Evolutionary conservation across 2,888 invertebrate species (phyloP).

Genomic region (Carabus problematicus): DNA sequence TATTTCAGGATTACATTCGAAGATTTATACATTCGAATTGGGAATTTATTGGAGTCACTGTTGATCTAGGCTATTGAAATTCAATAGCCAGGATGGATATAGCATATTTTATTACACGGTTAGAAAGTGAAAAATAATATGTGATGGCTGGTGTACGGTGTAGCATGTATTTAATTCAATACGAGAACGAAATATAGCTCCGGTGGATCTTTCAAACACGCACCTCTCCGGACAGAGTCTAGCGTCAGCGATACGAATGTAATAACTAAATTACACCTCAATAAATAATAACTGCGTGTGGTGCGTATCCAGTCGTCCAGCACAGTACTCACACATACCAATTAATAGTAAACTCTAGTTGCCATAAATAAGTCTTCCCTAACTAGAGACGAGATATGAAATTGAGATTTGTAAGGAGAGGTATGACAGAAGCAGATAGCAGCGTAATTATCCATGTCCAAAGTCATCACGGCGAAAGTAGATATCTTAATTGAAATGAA

Average conservation of each 20-base stretch:
- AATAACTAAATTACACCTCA: constrained; percentile 32
- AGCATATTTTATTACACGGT: too few relatives aligned
- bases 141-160: too few relatives aligned
- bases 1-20: too few relatives aligned
- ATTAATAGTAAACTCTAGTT: constrained; percentile 14
- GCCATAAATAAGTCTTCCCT: constrained; percentile 4
- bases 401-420: background rate
- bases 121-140: too few relatives aligned
- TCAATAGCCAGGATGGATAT: too few relatives aligned
- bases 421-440: background rate
- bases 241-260: constrained; percentile 25
- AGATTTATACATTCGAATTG: too few relatives aligned
- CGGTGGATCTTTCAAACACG: constrained; percentile 6
- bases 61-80: too few relatives aligned
- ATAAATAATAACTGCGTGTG: constrained; percentile 27
- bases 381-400: background rate
- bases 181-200: too few relatives aligned
- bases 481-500: background rate
- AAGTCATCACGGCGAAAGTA: background rate
- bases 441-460: background rate
- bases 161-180: too few relatives aligned
- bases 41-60: too few relatives aligned
- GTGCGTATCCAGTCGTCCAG: constrained; percentile 27
- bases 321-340: constrained; percentile 11
- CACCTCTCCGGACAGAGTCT: constrained; percentile 13